Evolutionary conservation across 2,113 vertebrate genomes (phyloP).

Genomic region (Orycteropus afer): DNA sequence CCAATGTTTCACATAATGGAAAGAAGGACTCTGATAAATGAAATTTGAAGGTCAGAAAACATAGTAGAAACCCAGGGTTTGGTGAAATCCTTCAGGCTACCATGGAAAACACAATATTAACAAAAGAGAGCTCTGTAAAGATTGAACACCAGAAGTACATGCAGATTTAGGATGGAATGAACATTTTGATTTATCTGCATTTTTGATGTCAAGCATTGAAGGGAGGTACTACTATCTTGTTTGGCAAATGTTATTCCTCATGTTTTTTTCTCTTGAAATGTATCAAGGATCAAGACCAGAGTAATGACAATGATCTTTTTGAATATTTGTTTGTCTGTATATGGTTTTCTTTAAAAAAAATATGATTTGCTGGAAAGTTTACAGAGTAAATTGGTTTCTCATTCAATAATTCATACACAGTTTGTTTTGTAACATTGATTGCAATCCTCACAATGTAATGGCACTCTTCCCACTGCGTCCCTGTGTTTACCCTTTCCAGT

Average conservation of each 20-base stretch:
- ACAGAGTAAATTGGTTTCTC: too few relatives aligned
- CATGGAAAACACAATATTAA: not conserved
- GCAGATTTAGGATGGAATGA: not conserved
- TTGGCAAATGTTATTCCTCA: not conserved
- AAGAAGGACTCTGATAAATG: too few relatives aligned
- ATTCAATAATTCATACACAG: too few relatives aligned
- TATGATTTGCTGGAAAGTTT: too few relatives aligned
- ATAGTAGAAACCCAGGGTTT: not conserved
- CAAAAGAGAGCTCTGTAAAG: not conserved
- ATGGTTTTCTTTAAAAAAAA: too few relatives aligned
- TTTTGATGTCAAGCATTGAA: not conserved
- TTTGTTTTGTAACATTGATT: too few relatives aligned
- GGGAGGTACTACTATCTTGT: not conserved
- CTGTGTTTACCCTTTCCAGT: too few relatives aligned
- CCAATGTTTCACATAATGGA: too few relatives aligned
- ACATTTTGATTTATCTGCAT: not conserved
- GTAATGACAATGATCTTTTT: not conserved
- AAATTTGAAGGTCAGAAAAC: too few relatives aligned
- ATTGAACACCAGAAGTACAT: not conserved
- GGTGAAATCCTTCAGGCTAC: not conserved
- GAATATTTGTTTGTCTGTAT: not conserved
- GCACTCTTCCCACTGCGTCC: too few relatives aligned
- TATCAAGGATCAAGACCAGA: not conserved
- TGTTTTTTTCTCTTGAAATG: not conserved
- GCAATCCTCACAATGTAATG: too few relatives aligned